Percentiles rank a stretch among this genome's conserved stretches.
These are phyloP conservation scores for Coenobita brevimanus DNA, from an alignment of 1,140 invertebrate species.

Conservation along the genomic window DNA sequence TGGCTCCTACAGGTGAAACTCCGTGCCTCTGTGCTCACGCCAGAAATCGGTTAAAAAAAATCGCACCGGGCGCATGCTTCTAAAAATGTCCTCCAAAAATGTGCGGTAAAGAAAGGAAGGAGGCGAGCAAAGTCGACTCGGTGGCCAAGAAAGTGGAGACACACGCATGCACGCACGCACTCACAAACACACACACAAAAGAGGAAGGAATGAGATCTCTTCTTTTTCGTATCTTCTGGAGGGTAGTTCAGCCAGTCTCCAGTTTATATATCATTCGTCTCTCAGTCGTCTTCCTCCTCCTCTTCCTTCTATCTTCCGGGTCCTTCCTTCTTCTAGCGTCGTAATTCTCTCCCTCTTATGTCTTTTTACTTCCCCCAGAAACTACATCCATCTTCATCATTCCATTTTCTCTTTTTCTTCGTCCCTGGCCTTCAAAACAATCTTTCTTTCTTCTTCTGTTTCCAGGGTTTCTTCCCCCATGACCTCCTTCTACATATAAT, in stretches of 20 bases:
- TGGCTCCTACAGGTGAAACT: no score
- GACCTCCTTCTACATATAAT: no score
- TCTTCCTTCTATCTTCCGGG: no score
- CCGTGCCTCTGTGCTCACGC: no score
- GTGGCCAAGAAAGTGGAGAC: neutral
- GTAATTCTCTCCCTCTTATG: neutral
- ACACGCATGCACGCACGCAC: no score
- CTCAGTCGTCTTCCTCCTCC: no score
- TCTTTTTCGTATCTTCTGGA: slow-evolving; percentile 12
- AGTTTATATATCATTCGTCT: neutral
- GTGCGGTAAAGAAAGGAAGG: neutral
- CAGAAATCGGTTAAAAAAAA: no score
- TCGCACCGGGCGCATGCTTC: no score
- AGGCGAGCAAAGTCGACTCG: neutral
- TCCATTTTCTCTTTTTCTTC: neutral
- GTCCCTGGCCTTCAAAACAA: neutral
- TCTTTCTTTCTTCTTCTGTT: neutral
- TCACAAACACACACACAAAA: no score
- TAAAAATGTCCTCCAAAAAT: neutral
- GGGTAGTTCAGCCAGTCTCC: neutral
- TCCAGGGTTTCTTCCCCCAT: no score
- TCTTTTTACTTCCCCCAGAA: neutral
- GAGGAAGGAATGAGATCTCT: slow-evolving; percentile 2
- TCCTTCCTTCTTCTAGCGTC: no score
- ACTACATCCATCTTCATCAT: neutral